Percentiles rank a stretch among this genome's conserved stretches.
Conservation (phyloP, 2,113 vertebrate genomes). For the Athene cunicularia region DNA sequence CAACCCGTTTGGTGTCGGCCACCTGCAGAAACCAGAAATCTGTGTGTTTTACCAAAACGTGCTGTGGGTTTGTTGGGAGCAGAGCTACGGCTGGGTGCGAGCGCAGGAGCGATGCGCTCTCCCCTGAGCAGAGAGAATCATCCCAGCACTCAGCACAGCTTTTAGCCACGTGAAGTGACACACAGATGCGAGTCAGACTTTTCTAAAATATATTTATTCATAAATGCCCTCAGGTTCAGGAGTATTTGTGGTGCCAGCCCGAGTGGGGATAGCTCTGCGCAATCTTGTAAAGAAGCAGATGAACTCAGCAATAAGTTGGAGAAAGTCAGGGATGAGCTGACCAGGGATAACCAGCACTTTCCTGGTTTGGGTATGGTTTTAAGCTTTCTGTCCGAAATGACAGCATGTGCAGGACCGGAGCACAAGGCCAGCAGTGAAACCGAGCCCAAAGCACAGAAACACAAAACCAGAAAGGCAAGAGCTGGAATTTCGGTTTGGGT, state of each 20-base stretch:
- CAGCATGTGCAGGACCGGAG: neutral
- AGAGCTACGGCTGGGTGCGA: neutral
- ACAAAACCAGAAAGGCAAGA: neutral
- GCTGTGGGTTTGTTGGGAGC: rapidly evolving
- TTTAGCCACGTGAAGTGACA: neutral
- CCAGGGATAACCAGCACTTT: neutral
- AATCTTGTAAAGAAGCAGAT: neutral
- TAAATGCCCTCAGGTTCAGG: neutral
- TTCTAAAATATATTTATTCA: neutral
- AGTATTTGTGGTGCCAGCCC: rapidly evolving
- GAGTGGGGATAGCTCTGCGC: neutral
- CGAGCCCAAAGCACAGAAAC: too few relatives aligned
- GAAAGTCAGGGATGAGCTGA: neutral
- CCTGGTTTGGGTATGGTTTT: neutral
- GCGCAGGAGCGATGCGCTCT: rapidly evolving
- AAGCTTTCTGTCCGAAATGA: neutral
- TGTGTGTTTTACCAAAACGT: rapidly evolving
- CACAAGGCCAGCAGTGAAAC: rapidly evolving
- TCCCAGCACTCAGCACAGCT: neutral
- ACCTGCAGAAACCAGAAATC: neutral
- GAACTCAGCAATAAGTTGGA: neutral
- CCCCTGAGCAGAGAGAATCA: rapidly evolving
- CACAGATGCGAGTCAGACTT: rapidly evolving
- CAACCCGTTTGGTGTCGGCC: neutral
- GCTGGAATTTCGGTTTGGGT: neutral